Conservation (phyloP, 2,797 vertebrate species). For the Anisognathus igniventris region DNA sequence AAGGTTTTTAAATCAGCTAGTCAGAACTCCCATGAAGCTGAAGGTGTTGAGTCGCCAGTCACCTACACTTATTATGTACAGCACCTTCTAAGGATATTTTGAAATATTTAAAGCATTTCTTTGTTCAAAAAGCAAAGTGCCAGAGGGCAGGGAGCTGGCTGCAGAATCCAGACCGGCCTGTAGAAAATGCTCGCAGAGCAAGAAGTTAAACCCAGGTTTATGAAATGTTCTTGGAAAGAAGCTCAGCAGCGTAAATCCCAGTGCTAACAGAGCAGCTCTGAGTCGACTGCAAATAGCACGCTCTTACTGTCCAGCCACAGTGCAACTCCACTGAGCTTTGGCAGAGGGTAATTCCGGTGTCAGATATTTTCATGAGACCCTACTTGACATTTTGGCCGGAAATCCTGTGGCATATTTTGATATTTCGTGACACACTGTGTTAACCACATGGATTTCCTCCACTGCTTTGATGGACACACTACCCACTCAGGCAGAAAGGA, state of each 20-base stretch:
- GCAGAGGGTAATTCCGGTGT: conserved; percentile 32
- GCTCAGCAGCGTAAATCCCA: conserved; percentile 13
- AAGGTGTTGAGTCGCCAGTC: background rate
- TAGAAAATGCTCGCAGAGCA: background rate
- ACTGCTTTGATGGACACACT: background rate
- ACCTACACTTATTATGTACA: background rate
- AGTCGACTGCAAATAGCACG: conserved; percentile 25
- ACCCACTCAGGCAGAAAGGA: background rate
- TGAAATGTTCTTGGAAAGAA: conserved; percentile 13
- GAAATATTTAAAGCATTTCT: background rate
- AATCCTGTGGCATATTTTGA: conserved; percentile 46
- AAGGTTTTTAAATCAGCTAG: background rate
- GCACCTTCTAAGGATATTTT: background rate
- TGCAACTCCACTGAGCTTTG: background rate
- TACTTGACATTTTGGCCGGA: conserved; percentile 37
- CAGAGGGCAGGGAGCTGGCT: background rate
- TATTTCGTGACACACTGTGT: background rate
- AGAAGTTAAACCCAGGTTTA: conserved; percentile 30
- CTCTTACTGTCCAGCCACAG: background rate
- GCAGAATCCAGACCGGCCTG: background rate
- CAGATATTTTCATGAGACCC: conserved; percentile 48
- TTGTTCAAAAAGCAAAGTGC: background rate
- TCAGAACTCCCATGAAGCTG: background rate
- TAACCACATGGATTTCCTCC: conserved; percentile 22
- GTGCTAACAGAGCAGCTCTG: conserved; percentile 19